Conservation (phyloP, 1,140 invertebrate species). For the Aphelenchoides besseyi region DNA sequence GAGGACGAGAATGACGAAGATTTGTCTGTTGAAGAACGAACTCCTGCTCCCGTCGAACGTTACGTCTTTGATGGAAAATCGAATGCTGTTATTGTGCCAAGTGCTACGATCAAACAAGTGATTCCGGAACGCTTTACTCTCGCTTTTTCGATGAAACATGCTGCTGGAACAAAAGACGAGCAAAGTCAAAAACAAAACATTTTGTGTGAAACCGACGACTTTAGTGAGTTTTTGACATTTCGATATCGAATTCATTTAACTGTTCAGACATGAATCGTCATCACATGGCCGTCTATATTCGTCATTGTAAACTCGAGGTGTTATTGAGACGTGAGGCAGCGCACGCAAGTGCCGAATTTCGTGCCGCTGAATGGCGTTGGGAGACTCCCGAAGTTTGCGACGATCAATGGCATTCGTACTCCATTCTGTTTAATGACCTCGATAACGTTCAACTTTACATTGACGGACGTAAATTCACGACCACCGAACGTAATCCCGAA, state of each 20-base stretch:
- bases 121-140: constrained; percentile 58
- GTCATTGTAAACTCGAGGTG: constrained; percentile 90
- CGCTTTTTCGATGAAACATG: constrained; percentile 58
- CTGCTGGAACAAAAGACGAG: constrained; percentile 52
- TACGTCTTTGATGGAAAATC: constrained; percentile 58
- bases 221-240: constrained; percentile 37
- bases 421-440: constrained; percentile 81
- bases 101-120: constrained; percentile 35
- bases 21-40: background rate
- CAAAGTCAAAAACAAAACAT: constrained; percentile 59
- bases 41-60: background rate
- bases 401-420: constrained; percentile 97
- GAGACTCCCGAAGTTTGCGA: constrained; percentile 84
- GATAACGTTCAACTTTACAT: constrained; percentile 67
- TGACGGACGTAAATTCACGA: constrained; percentile 79
- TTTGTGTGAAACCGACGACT: constrained; percentile 57
- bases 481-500: constrained; percentile 72
- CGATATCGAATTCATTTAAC: background rate
- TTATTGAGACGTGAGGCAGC: constrained; percentile 85
- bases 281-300: constrained; percentile 91
- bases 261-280: constrained; percentile 79
- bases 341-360: constrained; percentile 86
- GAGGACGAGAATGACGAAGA: constrained; percentile 17
- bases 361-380: constrained; percentile 96
- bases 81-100: constrained; percentile 49